Base-by-base conservation (phyloP, 1,140 invertebrate species). In the Halictus rubicundus region DNA sequence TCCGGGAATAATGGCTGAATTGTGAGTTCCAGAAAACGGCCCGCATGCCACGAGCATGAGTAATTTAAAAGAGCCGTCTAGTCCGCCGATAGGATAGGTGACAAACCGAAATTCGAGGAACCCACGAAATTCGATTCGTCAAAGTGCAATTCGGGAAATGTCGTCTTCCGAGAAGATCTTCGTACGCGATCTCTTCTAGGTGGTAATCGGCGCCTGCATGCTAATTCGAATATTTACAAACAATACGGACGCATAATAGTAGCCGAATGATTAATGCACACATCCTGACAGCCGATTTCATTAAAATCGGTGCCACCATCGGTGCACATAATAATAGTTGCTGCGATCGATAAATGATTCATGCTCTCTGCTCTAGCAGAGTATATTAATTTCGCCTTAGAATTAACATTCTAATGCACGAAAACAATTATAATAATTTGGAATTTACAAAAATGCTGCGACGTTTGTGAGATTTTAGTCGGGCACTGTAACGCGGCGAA, bases 221-320 rank as follows among this genome's bases (percentile, higher is more conserved):
- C n/a, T 54, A 78, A 78, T 78, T 39, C 16, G 46, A 37, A 49
- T 14, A 77, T 77, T 77, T 70, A 16, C 66, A 77, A 69, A 77
- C 57, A 77, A 77, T 77, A 16, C 9, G 12, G 1, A 21, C 0
- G 8, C 42, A 12, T 21, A 59, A 25, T 25, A 49, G 46, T 37
- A 49, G 23, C 7, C 57, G 12, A 42, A 75, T 39, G 8, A 52
- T 68, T 27, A 25, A 25, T 37, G 12, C 27, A 4, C 21, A 12
- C 16, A 49, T 39, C 8, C 25, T 49, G 54, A 49, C 32, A 49
- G 16, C 49, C 21, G 21, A 61, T 61, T 61, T 68, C 14, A 68
- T 60, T 68, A 23, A 14, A 32, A 19, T 25, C 39, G 37, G n/a
- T 16, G 32, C 5, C 6, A 21, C 39, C 25, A n/a, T n/a, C n/a